A percentile compares a stretch with the other conserved stretches of the same genome.
These are phyloP conservation scores for Acrocyrtus sp. DNA, from an alignment of 2,888 invertebrate species.

Conservation along the genomic window DNA sequence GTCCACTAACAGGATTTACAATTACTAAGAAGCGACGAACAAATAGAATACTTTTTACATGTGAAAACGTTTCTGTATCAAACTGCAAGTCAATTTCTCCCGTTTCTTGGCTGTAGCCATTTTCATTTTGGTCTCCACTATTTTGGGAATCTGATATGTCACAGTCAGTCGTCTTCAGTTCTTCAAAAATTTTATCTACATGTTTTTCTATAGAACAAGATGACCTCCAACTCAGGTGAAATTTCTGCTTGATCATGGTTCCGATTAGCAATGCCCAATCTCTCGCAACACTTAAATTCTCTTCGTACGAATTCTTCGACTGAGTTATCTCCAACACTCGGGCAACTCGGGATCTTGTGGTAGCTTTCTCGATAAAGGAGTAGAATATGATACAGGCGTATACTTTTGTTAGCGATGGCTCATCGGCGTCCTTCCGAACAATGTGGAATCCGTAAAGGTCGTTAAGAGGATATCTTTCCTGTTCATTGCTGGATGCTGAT, in stretches of 20 bases:
- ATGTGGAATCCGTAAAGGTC: conserved; percentile 34
- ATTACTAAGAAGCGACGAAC: conserved; percentile 76
- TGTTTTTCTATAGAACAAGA: too few species aligned
- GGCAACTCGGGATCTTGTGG: conserved; percentile 10
- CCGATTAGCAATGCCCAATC: conserved; percentile 15
- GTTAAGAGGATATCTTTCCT: conserved; percentile 30
- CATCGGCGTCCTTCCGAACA: conserved; percentile 8
- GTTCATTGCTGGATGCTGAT: conserved; percentile 6
- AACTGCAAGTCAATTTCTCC: conserved; percentile 13
- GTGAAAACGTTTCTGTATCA: conserved; percentile 4
- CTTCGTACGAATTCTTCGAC: conserved; percentile 7
- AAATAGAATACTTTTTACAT: conserved; percentile 16
- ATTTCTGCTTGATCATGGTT: neutral
- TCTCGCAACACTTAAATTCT: conserved; percentile 19
- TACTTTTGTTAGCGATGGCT: conserved; percentile 4
- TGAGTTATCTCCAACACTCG: conserved; percentile 33
- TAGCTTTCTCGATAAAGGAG: neutral
- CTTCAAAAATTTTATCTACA: too few species aligned
- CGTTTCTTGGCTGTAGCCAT: too few species aligned
- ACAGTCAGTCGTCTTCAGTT: too few species aligned
- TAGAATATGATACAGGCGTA: conserved; percentile 27
- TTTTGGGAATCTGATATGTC: too few species aligned
- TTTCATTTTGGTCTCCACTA: too few species aligned
- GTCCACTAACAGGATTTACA: conserved; percentile 93
- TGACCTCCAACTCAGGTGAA: too few species aligned